A percentile compares a stretch with the other conserved stretches of the same genome.
Conservation (phyloP, 2,797 vertebrate genomes). For the Malurus splendens region DNA sequence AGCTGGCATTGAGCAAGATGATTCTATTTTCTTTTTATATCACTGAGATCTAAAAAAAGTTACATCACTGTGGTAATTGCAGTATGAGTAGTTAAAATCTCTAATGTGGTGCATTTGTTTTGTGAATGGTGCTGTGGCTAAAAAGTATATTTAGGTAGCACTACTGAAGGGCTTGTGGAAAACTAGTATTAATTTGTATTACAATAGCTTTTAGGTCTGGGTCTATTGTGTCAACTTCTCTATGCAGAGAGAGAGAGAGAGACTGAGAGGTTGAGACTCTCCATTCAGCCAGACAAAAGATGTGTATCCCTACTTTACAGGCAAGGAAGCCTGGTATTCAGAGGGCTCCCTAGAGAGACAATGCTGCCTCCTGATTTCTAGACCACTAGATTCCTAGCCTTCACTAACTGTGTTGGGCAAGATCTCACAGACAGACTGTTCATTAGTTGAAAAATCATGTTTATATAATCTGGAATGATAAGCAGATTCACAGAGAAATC, state of each 20-base stretch:
- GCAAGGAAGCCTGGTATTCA: background rate
- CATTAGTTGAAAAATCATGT: background rate
- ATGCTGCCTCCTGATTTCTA: background rate
- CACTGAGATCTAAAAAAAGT: background rate
- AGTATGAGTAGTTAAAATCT: background rate
- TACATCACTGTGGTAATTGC: background rate
- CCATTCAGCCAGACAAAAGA: slow-evolving; percentile 9
- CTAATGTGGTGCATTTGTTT: background rate
- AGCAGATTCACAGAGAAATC: background rate
- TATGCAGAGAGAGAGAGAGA: background rate
- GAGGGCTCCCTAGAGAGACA: background rate
- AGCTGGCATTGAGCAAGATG: slow-evolving; percentile 11
- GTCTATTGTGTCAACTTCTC: background rate
- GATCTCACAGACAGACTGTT: background rate
- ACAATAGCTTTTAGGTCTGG: background rate
- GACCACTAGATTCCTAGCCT: background rate
- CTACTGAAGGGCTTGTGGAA: background rate
- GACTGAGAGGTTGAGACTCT: background rate
- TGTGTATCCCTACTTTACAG: background rate
- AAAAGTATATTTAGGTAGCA: background rate
- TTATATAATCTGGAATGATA: background rate
- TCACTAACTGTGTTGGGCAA: background rate
- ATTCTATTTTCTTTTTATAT: slow-evolving; percentile 43
- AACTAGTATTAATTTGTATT: slow-evolving; percentile 19
- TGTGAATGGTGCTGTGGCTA: background rate